Percentiles rank a stretch among this genome's conserved stretches.
These are phyloP conservation scores for Heliconius ethilla DNA, from an alignment of 2,888 invertebrate species.

Conservation along the genomic window DNA sequence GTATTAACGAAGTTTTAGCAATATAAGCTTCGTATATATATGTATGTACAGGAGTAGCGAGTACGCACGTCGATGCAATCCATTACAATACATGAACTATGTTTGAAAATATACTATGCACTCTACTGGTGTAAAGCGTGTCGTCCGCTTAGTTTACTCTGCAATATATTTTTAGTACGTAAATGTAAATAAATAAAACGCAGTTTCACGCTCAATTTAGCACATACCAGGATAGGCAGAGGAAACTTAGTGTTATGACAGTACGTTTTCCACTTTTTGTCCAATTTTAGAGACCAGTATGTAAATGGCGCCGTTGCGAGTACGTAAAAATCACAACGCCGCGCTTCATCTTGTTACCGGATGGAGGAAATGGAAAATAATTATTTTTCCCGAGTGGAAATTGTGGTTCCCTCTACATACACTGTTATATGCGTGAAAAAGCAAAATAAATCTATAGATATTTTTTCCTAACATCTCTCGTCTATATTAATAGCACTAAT, in stretches of 20 bases:
- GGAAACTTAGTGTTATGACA: no score
- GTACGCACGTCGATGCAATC: not conserved
- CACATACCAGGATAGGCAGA: no score
- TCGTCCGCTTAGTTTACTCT: not conserved
- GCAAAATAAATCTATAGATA: not conserved
- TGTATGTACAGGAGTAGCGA: not conserved
- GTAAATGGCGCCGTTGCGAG: no score
- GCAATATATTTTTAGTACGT: not conserved
- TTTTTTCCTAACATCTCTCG: no score
- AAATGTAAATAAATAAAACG: no score
- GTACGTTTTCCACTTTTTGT: not conserved
- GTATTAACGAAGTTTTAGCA: no score
- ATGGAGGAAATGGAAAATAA: no score
- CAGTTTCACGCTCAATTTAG: no score
- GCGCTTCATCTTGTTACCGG: no score
- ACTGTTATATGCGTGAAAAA: not conserved
- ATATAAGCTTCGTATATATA: not conserved
- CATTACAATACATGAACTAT: constrained; percentile 16
- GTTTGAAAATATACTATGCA: not conserved
- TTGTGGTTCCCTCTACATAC: no score
- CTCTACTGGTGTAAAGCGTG: not conserved
- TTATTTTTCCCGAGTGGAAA: no score
- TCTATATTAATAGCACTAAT: not conserved
- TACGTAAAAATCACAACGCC: no score
- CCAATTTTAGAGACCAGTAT: not conserved